These are phyloP conservation scores for Halichoeres trimaculatus DNA, from an alignment of 2,113 vertebrate genomes.

Conservation along the genomic window DNA sequence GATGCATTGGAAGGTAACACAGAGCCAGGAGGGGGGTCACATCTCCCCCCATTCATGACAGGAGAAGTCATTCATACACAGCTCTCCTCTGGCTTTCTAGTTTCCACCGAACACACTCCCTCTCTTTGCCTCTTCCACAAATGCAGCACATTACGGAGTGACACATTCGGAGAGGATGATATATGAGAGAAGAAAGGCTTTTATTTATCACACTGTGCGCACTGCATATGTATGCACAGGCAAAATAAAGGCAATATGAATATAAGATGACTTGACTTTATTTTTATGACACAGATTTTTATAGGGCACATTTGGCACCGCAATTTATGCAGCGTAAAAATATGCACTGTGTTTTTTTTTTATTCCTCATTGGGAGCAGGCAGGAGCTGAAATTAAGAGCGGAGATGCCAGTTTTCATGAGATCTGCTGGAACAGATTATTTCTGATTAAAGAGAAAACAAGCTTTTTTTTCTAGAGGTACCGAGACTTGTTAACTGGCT, in stretches of 20 bases:
- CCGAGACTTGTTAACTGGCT: not conserved
- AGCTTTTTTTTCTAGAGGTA: not conserved
- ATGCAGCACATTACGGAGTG: conserved; percentile 4
- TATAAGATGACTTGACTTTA: conserved; percentile 14
- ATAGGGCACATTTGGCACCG: not conserved
- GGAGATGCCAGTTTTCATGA: not conserved
- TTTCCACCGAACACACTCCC: not conserved
- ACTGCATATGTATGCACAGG: not conserved
- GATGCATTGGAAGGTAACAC: conserved; percentile 39
- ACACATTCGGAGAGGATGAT: conserved; percentile 2
- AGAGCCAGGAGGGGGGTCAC: conserved; percentile 37
- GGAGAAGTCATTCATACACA: conserved; percentile 47
- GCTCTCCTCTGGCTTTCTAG: conserved; percentile 26
- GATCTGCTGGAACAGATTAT: not conserved
- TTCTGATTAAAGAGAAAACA: not conserved
- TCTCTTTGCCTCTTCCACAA: not conserved
- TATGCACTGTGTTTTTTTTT: not conserved
- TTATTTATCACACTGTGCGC: conserved; percentile 15
- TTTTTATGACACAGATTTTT: conserved; percentile 28
- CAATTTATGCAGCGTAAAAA: conserved; percentile 2
- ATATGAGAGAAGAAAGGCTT: conserved; percentile 7
- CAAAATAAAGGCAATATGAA: conserved; percentile 6
- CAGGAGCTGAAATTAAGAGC: not conserved
- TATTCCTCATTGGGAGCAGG: not conserved
- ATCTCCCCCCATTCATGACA: conserved; percentile 35